Evolutionary conservation across 2,797 vertebrate genomes (phyloP), one percentile per base, ranked within the genome.

Genomic region (Urosaurus nigricauda): DNA sequence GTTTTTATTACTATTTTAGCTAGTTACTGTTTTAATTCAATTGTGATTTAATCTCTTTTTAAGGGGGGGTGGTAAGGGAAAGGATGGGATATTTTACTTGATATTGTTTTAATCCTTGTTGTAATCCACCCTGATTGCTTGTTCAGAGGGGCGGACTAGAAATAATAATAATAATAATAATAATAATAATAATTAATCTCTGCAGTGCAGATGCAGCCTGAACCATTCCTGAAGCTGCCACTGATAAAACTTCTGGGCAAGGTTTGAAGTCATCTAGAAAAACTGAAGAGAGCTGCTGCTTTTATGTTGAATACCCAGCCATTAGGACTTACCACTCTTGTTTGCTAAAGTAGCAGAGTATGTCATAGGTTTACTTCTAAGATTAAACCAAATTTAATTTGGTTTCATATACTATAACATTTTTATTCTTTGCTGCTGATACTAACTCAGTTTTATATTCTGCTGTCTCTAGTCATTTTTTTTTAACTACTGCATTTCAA

Each of bases 151-250:
- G n/a, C n/a, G n/a, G n/a, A n/a, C n/a, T n/a, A n/a, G n/a, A n/a
- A n/a, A n/a, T n/a, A n/a, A n/a, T n/a, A n/a, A n/a, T n/a, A n/a
- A n/a, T n/a, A n/a, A n/a, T n/a, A n/a, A n/a, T n/a, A n/a, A n/a
- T n/a, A n/a, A n/a, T n/a, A n/a, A n/a, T n/a, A n/a, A n/a, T n/a
- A n/a, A n/a, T n/a, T n/a, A n/a, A n/a, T n/a, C 47, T 51, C 47
- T 51, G 47, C 47, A 51, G 47, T 51, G 47, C 47, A 51, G 47
- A 51, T 51, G 47, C 47, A 51, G 47, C 9, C 47, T 51, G 73
- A 81, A 70, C 29, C 19, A 73, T 87, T 78, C 68, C 86, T 92
- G 88, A 93, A 91, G 53, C 74, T 90, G 88, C 82, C 29, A 32
- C 40, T 60, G 79, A 79, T 89, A 63, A n/a, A 43, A 60, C 26